Evolutionary conservation across 2,888 invertebrate species (phyloP).

Genomic region (Cerastoderma edule): DNA sequence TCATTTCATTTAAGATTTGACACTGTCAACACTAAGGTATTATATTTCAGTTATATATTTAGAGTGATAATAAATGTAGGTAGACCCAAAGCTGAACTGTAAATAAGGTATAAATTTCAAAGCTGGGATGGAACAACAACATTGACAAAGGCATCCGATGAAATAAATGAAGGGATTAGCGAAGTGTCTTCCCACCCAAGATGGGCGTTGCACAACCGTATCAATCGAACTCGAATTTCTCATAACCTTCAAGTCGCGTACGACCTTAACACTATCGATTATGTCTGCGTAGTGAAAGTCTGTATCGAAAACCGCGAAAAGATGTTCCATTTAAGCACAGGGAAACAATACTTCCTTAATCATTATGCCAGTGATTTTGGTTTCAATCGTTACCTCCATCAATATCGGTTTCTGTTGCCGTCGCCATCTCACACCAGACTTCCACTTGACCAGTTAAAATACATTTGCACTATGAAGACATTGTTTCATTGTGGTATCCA

Average conservation of each 20-base stretch:
- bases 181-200: too few species aligned
- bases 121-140: too few species aligned
- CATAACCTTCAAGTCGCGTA: background rate
- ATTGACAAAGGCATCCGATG: too few species aligned
- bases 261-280: conserved; percentile 13
- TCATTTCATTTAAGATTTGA: too few species aligned
- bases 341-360: background rate
- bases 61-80: too few species aligned
- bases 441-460: background rate
- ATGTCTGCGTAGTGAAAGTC: background rate
- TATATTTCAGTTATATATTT: too few species aligned
- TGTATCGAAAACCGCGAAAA: background rate
- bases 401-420: conserved; percentile 38
- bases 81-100: too few species aligned
- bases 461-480: background rate
- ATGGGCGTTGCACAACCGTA: too few species aligned
- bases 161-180: background rate
- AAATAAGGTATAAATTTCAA: too few species aligned
- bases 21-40: too few species aligned
- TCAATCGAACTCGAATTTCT: background rate
- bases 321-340: background rate
- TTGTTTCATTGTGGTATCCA: background rate
- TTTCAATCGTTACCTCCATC: conserved; percentile 20
- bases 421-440: conserved; percentile 33
- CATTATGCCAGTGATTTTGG: background rate